Conservation (phyloP, 2,113 vertebrate genomes). For the Dicentrarchus labrax region DNA sequence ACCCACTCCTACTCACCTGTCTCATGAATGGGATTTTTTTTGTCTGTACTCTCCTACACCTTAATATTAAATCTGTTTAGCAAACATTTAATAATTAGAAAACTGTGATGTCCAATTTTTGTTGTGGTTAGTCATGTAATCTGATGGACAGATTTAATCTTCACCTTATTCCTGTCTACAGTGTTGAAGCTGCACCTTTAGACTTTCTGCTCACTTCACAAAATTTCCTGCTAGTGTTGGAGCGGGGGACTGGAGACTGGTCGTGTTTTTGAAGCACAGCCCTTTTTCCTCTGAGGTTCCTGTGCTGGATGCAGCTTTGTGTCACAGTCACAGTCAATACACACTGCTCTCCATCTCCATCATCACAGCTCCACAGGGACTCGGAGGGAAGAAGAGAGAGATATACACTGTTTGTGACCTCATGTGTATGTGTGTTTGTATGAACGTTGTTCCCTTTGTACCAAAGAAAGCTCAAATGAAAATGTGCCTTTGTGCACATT, state of each 20-base stretch:
- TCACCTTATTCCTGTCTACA: slow-evolving; percentile 7
- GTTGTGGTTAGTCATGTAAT: neutral
- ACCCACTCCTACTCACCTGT: too few relatives aligned
- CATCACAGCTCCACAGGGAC: slow-evolving; percentile 68
- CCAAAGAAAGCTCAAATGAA: slow-evolving; percentile 34
- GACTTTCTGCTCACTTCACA: slow-evolving; percentile 41
- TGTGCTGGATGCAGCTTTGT: slow-evolving; percentile 65
- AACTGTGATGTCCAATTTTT: neutral
- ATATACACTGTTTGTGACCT: slow-evolving; percentile 35
- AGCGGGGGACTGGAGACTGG: slow-evolving; percentile 46
- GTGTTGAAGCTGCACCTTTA: neutral
- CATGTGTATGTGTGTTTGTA: slow-evolving; percentile 30
- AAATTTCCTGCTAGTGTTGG: slow-evolving; percentile 23
- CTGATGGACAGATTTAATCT: slow-evolving; percentile 37
- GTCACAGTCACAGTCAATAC: slow-evolving; percentile 75
- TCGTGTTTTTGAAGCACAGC: slow-evolving; percentile 55
- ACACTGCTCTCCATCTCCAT: slow-evolving; percentile 68
- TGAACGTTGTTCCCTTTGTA: slow-evolving; percentile 36
- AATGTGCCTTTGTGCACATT: slow-evolving; percentile 1
- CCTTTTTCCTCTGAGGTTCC: slow-evolving; percentile 65
- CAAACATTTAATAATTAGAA: slow-evolving; percentile 25
- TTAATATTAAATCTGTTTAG: slow-evolving; percentile 6
- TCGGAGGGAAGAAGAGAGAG: slow-evolving; percentile 21
- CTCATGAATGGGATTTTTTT: too few relatives aligned
- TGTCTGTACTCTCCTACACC: neutral